Base-by-base conservation (phyloP, 2,888 invertebrate species). In the Metellina segmentata region DNA sequence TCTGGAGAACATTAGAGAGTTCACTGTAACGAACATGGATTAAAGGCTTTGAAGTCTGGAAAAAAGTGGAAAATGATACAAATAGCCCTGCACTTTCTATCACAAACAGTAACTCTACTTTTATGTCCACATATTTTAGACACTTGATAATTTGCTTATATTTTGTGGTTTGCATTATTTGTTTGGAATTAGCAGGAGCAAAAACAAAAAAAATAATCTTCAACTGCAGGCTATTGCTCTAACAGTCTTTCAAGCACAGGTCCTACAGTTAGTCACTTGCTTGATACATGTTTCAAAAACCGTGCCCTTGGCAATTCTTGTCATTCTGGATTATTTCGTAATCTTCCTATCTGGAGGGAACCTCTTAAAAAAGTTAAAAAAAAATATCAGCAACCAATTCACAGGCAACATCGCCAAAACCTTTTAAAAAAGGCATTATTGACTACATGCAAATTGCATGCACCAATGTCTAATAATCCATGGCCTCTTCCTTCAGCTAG, bases 331-430 rank as follows among this genome's bases (percentile, higher is more conserved):
- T 48, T 34, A n/a, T 19, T 6, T 49, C 69, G 19, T 48, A 71
- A 51, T 83, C 83, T 61, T 83, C 83, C 70, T n/a, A 70, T 71
- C 8, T 70, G 51, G 20, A 71, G 83, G 49, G 71, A 83, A 48
- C 71, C 71, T 83, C n/a, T n/a, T n/a, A n/a, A n/a, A n/a, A n/a
- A n/a, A n/a, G n/a, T n/a, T n/a, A n/a, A n/a, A n/a, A n/a, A n/a
- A n/a, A n/a, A n/a, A n/a, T n/a, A n/a, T n/a, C n/a, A n/a, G n/a
- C n/a, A n/a, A n/a, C n/a, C n/a, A n/a, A n/a, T n/a, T n/a, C n/a
- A n/a, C n/a, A n/a, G n/a, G n/a, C n/a, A n/a, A n/a, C n/a, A n/a
- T n/a, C n/a, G n/a, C n/a, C n/a, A n/a, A n/a, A n/a, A n/a, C n/a
- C n/a, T n/a, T n/a, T n/a, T n/a, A n/a, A n/a, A n/a, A n/a, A n/a